A percentile compares a stretch with the other conserved stretches of the same genome.
Conservation (phyloP, 2,888 invertebrate species). For the Euplagia quadripunctaria region DNA sequence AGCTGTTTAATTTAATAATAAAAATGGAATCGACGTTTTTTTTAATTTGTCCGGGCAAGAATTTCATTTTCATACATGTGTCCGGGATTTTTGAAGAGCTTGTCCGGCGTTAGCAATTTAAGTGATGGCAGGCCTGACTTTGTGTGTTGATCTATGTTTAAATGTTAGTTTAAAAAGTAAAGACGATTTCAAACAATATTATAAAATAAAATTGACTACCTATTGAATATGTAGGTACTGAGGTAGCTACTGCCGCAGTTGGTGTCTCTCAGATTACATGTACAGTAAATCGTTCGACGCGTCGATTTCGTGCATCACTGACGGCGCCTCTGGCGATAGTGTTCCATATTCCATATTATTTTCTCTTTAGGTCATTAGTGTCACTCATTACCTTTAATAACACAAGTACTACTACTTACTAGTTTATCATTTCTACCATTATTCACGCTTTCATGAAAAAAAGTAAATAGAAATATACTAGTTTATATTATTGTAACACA, state of each 20-base stretch:
- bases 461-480: neutral
- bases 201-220: too few relatives aligned
- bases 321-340: neutral
- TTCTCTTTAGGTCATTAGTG: neutral
- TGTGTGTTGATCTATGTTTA: too few relatives aligned
- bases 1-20: too few relatives aligned
- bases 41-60: too few relatives aligned
- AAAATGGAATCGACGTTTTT: too few relatives aligned
- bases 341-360: neutral
- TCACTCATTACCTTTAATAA: neutral
- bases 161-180: too few relatives aligned
- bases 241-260: neutral
- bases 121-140: too few relatives aligned
- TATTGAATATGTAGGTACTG: too few relatives aligned
- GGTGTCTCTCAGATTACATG: neutral
- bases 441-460: neutral
- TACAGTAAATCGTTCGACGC: neutral
- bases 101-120: too few relatives aligned
- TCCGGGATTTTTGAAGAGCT: too few relatives aligned
- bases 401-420: neutral
- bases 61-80: too few relatives aligned
- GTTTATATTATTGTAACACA: neutral
- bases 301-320: neutral
- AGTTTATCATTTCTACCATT: neutral
- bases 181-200: too few relatives aligned